Evolutionary conservation across 1,140 invertebrate genomes (phyloP).

Genomic region (Agraylea sexmaculata): DNA sequence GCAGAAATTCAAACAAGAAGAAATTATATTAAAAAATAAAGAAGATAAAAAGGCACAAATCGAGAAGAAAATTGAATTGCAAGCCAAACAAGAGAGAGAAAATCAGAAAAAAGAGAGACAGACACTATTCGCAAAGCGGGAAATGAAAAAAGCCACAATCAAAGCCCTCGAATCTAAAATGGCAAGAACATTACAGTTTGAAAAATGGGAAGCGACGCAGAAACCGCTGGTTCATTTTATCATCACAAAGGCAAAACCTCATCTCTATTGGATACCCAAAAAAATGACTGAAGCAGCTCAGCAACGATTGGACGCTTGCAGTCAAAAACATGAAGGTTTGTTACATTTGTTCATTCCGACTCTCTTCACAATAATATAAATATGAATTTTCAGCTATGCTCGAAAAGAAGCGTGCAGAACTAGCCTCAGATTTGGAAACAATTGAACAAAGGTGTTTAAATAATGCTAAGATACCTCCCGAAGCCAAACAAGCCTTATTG

Average conservation of each 20-base stretch:
- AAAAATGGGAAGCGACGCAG: conserved; percentile 75
- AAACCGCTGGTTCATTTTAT: conserved; percentile 72
- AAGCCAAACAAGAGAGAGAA: conserved; percentile 76
- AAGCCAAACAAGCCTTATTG: neutral
- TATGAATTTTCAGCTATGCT: conserved; percentile 33
- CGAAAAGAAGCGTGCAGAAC: conserved; percentile 30
- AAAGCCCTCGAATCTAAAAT: conserved; percentile 84
- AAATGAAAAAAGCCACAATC: conserved; percentile 80
- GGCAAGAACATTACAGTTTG: conserved; percentile 73
- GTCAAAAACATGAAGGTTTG: conserved; percentile 43
- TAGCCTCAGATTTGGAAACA: conserved; percentile 30
- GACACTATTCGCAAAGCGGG: conserved; percentile 72
- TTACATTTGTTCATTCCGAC: conserved; percentile 12
- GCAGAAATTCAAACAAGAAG: conserved; percentile 91
- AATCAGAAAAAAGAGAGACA: conserved; percentile 73
- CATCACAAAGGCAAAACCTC: conserved; percentile 73
- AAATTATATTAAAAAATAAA: conserved; percentile 73
- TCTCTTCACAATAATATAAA: neutral
- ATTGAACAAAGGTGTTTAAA: conserved; percentile 32
- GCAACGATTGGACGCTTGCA: conserved; percentile 36
- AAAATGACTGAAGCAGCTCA: conserved; percentile 43
- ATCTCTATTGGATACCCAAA: conserved; percentile 80
- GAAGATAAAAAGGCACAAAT: conserved; percentile 63
- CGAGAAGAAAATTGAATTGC: conserved; percentile 87
- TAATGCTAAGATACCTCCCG: conserved; percentile 14